These are phyloP conservation scores for Brachylomia viminalis DNA, from an alignment of 2,888 invertebrate species.

Conservation along the genomic window DNA sequence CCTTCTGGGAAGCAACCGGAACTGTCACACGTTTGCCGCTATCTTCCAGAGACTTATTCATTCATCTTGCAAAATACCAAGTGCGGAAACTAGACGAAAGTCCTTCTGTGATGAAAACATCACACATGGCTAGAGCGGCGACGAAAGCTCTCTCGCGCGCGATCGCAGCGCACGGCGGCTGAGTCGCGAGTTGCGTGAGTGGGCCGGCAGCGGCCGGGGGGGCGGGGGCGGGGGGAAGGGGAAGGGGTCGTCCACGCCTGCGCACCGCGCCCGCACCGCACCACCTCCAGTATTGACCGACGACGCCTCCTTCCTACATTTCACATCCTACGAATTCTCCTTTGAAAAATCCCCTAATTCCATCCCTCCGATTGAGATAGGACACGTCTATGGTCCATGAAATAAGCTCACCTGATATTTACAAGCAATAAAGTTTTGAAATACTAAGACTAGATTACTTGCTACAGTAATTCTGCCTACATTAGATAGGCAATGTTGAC, in stretches of 20 bases:
- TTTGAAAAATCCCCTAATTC: constrained; percentile 89
- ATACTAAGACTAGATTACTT: constrained; percentile 38
- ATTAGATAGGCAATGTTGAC: constrained; percentile 13
- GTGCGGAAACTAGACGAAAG: constrained; percentile 79
- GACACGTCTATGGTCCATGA: constrained; percentile 80
- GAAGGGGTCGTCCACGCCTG: constrained; percentile 80
- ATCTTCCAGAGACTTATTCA: constrained; percentile 75
- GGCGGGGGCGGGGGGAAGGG: constrained; percentile 75
- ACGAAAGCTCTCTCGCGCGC: constrained; percentile 82
- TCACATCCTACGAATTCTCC: constrained; percentile 89
- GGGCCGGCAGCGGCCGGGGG: constrained; percentile 77
- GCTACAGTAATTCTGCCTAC: constrained; percentile 26
- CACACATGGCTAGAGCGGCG: constrained; percentile 86
- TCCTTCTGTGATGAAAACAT: constrained; percentile 88
- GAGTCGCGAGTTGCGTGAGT: constrained; percentile 89
- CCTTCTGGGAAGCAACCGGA: constrained; percentile 69
- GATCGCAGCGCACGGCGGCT: constrained; percentile 88
- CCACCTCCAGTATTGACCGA: constrained; percentile 90
- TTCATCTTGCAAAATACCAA: constrained; percentile 77
- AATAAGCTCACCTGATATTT: constrained; percentile 72
- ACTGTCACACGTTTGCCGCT: constrained; percentile 67
- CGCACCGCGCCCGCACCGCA: constrained; percentile 86
- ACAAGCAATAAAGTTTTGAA: constrained; percentile 62
- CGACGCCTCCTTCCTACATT: constrained; percentile 90
- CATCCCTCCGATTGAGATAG: constrained; percentile 84